Conservation (phyloP, 2,113 vertebrate genomes). For the Bufo gargarizans region DNA sequence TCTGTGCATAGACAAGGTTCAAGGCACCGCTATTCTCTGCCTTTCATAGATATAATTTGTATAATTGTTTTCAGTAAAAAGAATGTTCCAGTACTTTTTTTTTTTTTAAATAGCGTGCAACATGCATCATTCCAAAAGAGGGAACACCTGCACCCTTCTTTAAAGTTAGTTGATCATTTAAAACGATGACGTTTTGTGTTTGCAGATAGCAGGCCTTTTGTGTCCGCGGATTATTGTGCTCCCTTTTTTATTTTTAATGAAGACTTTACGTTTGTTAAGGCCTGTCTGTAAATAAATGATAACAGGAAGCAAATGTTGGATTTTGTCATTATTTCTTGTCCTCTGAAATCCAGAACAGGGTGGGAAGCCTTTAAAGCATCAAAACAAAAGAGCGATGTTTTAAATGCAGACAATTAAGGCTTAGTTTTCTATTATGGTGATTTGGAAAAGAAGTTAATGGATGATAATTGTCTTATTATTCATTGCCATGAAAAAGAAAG, state of each 20-base stretch:
- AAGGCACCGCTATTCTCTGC: slow-evolving; percentile 87
- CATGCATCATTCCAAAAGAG: slow-evolving; percentile 74
- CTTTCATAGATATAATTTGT: slow-evolving; percentile 98
- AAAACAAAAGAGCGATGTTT: slow-evolving; percentile 82
- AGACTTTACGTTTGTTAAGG: slow-evolving; percentile 81
- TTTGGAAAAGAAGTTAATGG: slow-evolving; percentile 77
- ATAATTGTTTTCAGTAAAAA: slow-evolving; percentile 85
- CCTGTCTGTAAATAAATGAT: slow-evolving; percentile 85
- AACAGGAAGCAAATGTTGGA: slow-evolving; percentile 77
- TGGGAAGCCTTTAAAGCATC: slow-evolving; percentile 75
- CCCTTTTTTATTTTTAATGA: slow-evolving; percentile 84
- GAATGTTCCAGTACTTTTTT: slow-evolving; percentile 74
- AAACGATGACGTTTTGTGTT: slow-evolving; percentile 69
- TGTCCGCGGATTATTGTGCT: slow-evolving; percentile 79
- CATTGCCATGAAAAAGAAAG: slow-evolving; percentile 44
- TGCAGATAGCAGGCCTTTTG: slow-evolving; percentile 70
- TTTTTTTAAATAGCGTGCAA: slow-evolving; percentile 68
- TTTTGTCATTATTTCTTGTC: slow-evolving; percentile 62
- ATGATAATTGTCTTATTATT: slow-evolving; percentile 70
- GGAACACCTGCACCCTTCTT: slow-evolving; percentile 79
- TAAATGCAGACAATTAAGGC: slow-evolving; percentile 83
- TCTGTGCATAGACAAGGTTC: slow-evolving; percentile 82
- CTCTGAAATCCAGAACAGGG: slow-evolving; percentile 78
- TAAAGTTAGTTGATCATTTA: slow-evolving; percentile 77
- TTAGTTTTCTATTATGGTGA: slow-evolving; percentile 79